A percentile compares a stretch with the other conserved stretches of the same genome.
Evolutionary conservation across 1,140 invertebrate species (phyloP).

Genomic region (Panulirus ornatus): DNA sequence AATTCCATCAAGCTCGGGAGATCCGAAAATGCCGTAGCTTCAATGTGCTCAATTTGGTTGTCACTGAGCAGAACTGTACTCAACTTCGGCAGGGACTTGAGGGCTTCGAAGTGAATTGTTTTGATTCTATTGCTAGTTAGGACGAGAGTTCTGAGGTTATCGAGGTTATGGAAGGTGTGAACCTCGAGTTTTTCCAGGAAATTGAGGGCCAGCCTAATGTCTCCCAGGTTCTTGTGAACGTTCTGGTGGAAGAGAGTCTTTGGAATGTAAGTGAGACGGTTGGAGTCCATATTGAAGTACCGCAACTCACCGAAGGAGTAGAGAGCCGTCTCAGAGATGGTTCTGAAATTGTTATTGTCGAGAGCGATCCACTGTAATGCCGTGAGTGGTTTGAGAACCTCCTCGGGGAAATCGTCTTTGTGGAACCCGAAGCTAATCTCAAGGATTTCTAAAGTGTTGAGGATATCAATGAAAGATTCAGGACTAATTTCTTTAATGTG

Average conservation of each 20-base stretch:
- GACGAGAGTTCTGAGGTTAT: conserved; percentile 84
- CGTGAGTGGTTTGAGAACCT: conserved; percentile 84
- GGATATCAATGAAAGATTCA: conserved; percentile 86
- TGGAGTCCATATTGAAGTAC: conserved; percentile 92
- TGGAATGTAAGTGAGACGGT: conserved; percentile 79
- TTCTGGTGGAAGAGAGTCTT: conserved; percentile 82
- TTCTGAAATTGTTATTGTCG: conserved; percentile 87
- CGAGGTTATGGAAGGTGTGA: conserved; percentile 84
- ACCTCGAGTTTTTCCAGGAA: conserved; percentile 82
- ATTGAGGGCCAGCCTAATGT: conserved; percentile 88
- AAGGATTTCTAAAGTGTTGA: conserved; percentile 86
- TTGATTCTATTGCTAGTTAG: conserved; percentile 86
- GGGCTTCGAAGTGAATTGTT: conserved; percentile 81
- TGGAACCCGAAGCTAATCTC: conserved; percentile 90
- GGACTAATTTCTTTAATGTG: conserved; percentile 87
- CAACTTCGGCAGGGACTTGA: conserved; percentile 84
- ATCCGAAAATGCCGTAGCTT: conserved; percentile 82
- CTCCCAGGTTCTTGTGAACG: conserved; percentile 86
- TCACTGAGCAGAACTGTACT: conserved; percentile 84
- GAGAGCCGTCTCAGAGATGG: conserved; percentile 74
- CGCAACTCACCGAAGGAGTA: conserved; percentile 82
- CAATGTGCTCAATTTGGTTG: conserved; percentile 76
- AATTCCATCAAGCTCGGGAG: conserved; percentile 84
- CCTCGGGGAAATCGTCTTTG: conserved; percentile 87
- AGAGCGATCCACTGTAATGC: conserved; percentile 90